These are phyloP conservation scores for Saturnia japonica DNA, from an alignment of 2,888 invertebrate species.

Conservation along the genomic window DNA sequence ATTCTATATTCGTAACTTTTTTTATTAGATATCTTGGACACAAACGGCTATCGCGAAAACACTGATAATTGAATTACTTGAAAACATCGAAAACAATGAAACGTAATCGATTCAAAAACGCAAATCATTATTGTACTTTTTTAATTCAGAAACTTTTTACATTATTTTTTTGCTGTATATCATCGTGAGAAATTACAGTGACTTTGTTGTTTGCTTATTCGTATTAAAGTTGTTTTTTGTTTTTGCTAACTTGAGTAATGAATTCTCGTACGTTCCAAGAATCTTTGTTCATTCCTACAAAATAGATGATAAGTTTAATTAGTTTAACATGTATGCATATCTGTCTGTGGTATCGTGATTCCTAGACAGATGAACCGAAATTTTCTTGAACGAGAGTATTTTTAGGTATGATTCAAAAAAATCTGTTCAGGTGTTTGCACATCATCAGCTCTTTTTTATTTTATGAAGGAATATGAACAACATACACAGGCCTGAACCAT, in stretches of 20 bases:
- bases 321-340: too few species aligned
- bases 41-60: slow-evolving; percentile 18
- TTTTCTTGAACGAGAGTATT: too few species aligned
- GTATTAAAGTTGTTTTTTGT: neutral
- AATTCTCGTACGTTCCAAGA: neutral
- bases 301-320: neutral
- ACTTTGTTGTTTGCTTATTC: slow-evolving; percentile 23
- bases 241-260: neutral
- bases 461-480: too few species aligned
- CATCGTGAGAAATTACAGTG: slow-evolving; percentile 52
- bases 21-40: slow-evolving; percentile 8
- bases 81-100: slow-evolving; percentile 34
- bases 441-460: too few species aligned
- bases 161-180: slow-evolving; percentile 33
- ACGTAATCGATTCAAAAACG: slow-evolving; percentile 34
- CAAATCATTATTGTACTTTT: slow-evolving; percentile 43
- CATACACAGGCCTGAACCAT: too few species aligned
- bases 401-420: too few species aligned
- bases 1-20: slow-evolving; percentile 9
- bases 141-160: slow-evolving; percentile 26
- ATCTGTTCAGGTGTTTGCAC: too few species aligned
- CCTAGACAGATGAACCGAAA: too few species aligned
- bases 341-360: too few species aligned
- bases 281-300: neutral
- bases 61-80: slow-evolving; percentile 44